Percentiles rank a stretch among this genome's conserved stretches.
Evolutionary conservation across 2,797 vertebrate genomes (phyloP).

Genomic region (Sebastes vulpes): DNA sequence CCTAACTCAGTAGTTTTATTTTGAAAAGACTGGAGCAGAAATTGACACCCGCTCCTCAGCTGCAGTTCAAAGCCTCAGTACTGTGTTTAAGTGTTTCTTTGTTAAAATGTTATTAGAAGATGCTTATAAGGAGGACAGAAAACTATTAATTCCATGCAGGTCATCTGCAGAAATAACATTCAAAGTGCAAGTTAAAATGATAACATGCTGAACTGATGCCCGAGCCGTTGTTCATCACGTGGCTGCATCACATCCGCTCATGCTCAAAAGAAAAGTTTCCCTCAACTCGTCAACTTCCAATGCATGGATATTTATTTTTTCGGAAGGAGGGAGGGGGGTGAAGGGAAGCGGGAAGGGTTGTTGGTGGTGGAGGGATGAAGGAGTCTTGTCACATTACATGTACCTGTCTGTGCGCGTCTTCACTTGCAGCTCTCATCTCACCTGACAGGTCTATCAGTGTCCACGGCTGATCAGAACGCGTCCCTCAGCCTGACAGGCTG

Average conservation of each 20-base stretch:
- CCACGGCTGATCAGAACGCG: constrained; percentile 73
- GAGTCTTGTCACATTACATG: constrained; percentile 80
- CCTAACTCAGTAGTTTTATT: no score
- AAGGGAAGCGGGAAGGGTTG: not conserved
- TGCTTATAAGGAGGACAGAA: not conserved
- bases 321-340: not conserved
- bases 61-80: not conserved
- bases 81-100: not conserved
- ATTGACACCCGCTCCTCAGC: fast-evolving
- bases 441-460: constrained; percentile 86
- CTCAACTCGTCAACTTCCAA: constrained; percentile 58
- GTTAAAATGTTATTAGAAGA: not conserved
- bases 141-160: not conserved
- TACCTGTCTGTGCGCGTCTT: constrained; percentile 78
- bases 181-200: not conserved
- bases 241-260: constrained; percentile 61
- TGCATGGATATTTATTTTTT: constrained; percentile 65
- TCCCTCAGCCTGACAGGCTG: constrained; percentile 82
- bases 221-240: not conserved
- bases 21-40: no score
- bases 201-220: not conserved
- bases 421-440: constrained; percentile 78
- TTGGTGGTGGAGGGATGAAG: constrained; percentile 36
- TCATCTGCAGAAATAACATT: not conserved
- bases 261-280: constrained; percentile 66